Conservation (phyloP, 2,113 vertebrate species). For the Glaucidium brasilianum region DNA sequence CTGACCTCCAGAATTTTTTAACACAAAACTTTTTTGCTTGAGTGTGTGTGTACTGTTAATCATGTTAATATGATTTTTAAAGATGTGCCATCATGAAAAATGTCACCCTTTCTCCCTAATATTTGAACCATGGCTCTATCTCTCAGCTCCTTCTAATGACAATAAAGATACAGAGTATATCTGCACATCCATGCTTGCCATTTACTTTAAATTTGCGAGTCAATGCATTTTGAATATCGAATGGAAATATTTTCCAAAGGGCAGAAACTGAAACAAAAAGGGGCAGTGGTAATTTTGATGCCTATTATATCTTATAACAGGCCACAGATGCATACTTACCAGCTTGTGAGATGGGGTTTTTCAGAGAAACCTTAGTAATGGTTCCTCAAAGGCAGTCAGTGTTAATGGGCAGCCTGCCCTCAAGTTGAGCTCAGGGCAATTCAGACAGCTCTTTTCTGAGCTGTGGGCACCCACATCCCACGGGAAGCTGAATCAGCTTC, state of each 20-base stretch:
- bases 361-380: not conserved
- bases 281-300: not conserved
- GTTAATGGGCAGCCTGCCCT: not conserved
- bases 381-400: not conserved
- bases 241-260: not conserved
- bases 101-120: not conserved
- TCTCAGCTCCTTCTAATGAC: not conserved
- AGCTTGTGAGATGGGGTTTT: not conserved
- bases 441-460: not conserved
- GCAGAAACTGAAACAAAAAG: not conserved
- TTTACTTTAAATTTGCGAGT: not conserved
- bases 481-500: not conserved
- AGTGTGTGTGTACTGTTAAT: not conserved
- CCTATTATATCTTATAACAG: not conserved
- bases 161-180: not conserved
- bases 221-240: not conserved
- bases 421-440: not conserved
- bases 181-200: not conserved
- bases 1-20: not conserved
- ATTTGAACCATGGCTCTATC: not conserved
- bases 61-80: not conserved
- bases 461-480: not conserved
- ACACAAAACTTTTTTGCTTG: not conserved
- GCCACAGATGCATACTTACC: no score
- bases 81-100: not conserved